These are phyloP conservation scores for Gasterosteus nipponicus DNA, from an alignment of 2,113 vertebrate genomes.

Conservation along the genomic window DNA sequence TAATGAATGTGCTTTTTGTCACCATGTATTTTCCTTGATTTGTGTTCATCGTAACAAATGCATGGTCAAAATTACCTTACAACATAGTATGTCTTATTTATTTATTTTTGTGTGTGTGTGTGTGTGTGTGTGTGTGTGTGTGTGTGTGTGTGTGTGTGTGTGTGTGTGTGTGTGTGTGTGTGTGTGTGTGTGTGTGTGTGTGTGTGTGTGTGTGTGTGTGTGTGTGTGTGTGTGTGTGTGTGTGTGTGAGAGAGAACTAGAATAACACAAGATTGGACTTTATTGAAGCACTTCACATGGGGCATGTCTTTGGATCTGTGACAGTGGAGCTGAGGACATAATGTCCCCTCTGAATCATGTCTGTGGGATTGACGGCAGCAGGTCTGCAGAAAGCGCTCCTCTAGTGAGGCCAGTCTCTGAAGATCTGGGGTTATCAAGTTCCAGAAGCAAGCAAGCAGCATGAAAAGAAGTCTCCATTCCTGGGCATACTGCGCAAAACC, in stretches of 20 bases:
- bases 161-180: slow-evolving; percentile 51
- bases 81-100: slow-evolving; percentile 93
- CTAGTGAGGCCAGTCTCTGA: not conserved
- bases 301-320: slow-evolving; percentile 50
- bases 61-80: slow-evolving; percentile 94
- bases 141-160: slow-evolving; percentile 1
- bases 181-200: slow-evolving; percentile 64
- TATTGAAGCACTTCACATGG: slow-evolving; percentile 73
- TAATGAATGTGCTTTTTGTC: slow-evolving; percentile 89
- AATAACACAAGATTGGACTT: slow-evolving; percentile 44
- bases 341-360: slow-evolving; percentile 14
- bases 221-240: slow-evolving; percentile 72
- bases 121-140: slow-evolving; percentile 26
- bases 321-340: slow-evolving; percentile 36
- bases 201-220: slow-evolving; percentile 68
- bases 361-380: slow-evolving; percentile 10
- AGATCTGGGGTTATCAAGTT: not conserved
- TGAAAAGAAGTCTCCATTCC: not conserved
- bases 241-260: slow-evolving; percentile 31
- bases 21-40: slow-evolving; percentile 81
- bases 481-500: not conserved
- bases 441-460: not conserved
- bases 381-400: not conserved
- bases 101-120: slow-evolving; percentile 75
- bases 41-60: slow-evolving; percentile 86